phyloP scores from a whole-genome alignment of 2,797 vertebrate genomes.

The Takifugu rubripes region DNA sequence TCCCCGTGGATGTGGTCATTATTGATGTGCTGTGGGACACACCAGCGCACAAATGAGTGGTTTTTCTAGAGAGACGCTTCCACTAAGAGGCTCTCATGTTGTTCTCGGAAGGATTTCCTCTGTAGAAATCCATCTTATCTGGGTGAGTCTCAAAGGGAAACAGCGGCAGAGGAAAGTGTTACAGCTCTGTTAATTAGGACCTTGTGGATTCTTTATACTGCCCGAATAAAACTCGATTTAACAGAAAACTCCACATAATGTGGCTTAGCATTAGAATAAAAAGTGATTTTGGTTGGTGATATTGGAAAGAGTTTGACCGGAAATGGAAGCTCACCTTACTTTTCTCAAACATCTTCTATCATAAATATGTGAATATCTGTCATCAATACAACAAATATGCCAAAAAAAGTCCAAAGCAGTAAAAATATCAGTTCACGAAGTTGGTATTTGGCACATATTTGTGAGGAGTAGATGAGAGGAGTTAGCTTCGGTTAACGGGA shows the following conservation, averaged over 20 bases:
- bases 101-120: constrained; percentile 13
- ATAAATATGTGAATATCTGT: too few species aligned
- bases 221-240: not conserved
- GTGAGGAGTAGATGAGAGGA: not conserved
- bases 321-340: too few species aligned
- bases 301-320: too few species aligned
- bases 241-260: not conserved
- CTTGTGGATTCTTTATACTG: not conserved
- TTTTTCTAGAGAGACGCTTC: constrained; percentile 28
- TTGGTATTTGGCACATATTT: too few species aligned
- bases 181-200: constrained; percentile 23
- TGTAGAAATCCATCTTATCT: constrained; percentile 33
- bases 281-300: not conserved
- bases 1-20: constrained; percentile 97
- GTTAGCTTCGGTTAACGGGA: constrained; percentile 3
- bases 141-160: constrained; percentile 11
- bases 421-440: not conserved
- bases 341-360: too few species aligned
- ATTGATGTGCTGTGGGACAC: constrained; percentile 87
- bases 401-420: too few species aligned
- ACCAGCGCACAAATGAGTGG: constrained; percentile 12
- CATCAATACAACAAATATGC: too few species aligned
- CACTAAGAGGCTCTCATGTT: constrained; percentile 42
- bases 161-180: constrained; percentile 6
- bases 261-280: not conserved